phyloP scores from a whole-genome alignment of 2,888 invertebrate genomes.

The Drosophila prolongata region DNA sequence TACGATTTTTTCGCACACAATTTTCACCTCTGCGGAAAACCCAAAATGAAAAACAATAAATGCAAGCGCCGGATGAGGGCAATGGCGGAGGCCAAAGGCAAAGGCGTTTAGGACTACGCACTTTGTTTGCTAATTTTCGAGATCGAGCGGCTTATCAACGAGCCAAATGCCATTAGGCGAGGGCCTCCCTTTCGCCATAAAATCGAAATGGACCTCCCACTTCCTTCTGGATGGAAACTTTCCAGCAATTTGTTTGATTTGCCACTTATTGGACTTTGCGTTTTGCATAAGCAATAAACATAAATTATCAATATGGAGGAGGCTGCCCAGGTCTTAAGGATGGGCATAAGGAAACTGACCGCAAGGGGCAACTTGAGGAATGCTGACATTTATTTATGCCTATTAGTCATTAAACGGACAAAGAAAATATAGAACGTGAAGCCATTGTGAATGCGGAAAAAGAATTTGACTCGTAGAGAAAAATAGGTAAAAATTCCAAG shows the following conservation, averaged over 20 bases:
- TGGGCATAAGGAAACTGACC: constrained; percentile 2
- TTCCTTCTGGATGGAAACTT: constrained; percentile 45
- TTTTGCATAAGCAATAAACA: constrained; percentile 81
- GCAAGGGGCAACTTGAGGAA: constrained; percentile 2
- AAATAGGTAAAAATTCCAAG: no score
- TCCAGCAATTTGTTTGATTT: constrained; percentile 73
- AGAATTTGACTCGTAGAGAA: background rate
- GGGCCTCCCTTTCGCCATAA: background rate
- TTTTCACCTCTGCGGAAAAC: constrained; percentile 73
- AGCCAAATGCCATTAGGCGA: constrained; percentile 62
- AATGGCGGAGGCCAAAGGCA: constrained; percentile 29
- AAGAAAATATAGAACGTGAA: background rate
- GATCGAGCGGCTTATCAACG: constrained; percentile 67
- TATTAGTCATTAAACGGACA: constrained; percentile 59
- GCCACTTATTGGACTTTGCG: constrained; percentile 73
- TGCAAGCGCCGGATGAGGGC: constrained; percentile 16
- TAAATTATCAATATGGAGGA: constrained; percentile 67
- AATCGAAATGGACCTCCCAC: constrained; percentile 29
- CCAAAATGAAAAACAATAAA: constrained; percentile 32
- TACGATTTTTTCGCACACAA: constrained; percentile 76
- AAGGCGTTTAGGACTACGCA: constrained; percentile 79
- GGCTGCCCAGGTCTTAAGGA: constrained; percentile 12
- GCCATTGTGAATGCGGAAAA: background rate
- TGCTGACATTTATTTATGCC: constrained; percentile 72
- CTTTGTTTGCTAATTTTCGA: constrained; percentile 78